Evolutionary conservation across 1,140 invertebrate species (phyloP), one percentile per base, ranked within the genome.

Genomic region (Lepidurus arcticus): DNA sequence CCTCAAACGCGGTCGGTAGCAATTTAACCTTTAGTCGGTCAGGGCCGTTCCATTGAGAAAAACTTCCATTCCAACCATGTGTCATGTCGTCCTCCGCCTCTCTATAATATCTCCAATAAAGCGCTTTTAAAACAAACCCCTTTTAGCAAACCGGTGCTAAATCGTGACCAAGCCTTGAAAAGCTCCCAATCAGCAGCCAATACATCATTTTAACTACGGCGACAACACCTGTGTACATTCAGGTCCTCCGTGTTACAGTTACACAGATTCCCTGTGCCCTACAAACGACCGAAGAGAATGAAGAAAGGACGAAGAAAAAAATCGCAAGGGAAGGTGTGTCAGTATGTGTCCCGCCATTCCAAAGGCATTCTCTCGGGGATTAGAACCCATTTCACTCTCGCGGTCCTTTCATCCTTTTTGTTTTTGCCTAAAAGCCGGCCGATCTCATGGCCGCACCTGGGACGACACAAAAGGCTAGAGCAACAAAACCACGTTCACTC

Each of bases 1-100:
- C 13, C 53, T 7, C 9, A 16, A 7, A 7, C 53, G 21, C 1
- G 21, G 53, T 21, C 53, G 16, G 21, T 65, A 13, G 9, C 53
- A 65, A 65, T 9, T 9, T 65, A 65, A 65, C 53, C 53, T 65
- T 65, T 65, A 65, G 53, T 65, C 21, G 53, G 53, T 65, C 53
- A 65, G 21, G 53, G 53, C 53, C 53, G 53, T 65, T 65, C 21
- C 53, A 65, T 65, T 65, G 53, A 65, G 53, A 65, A 65, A 65
- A 65, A 65, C 53, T 21, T 65, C 16, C 9, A 21, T 65, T 16
- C 13, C 34, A 34, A 34, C 0, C 34, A 34, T 34, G 34, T 34
- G 34, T 34, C 34, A 34, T 34, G 34, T 34, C 13, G 53, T 65
- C 53, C 53, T 65, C 53, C 16, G 16, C 53, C 53, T 65, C 16